Evolutionary conservation across 2,888 invertebrate genomes (phyloP).

Genomic region (Apamea sordens): DNA sequence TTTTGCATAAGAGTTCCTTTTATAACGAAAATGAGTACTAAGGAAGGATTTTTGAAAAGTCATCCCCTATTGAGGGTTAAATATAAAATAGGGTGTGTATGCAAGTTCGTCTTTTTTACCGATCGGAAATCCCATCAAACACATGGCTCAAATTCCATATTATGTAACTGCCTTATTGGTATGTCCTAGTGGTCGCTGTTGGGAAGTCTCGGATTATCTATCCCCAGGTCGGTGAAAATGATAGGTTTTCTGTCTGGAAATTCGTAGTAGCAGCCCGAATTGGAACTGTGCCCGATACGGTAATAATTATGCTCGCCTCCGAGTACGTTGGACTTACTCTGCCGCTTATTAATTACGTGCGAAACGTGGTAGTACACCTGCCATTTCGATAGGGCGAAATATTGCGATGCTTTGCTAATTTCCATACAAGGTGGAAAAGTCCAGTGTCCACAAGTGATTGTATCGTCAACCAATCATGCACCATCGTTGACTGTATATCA

Average conservation of each 20-base stretch:
- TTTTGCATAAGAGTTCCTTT: neutral
- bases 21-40: neutral
- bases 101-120: neutral
- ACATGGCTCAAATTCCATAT: neutral
- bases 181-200: neutral
- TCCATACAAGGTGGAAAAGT: neutral
- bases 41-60: neutral
- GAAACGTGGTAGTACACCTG: neutral
- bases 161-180: neutral
- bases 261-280: neutral
- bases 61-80: neutral
- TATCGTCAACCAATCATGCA: neutral
- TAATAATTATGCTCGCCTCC: neutral
- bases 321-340: neutral
- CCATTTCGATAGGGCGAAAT: neutral
- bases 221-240: neutral
- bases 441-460: neutral
- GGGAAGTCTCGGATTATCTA: neutral
- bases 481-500: neutral
- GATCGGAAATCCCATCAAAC: neutral
- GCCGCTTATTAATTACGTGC: neutral
- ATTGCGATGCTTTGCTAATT: no score
- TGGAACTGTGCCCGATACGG: neutral
- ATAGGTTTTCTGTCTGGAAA: neutral
- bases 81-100: neutral